These are phyloP conservation scores for Catamblyrhynchus diadema DNA, from an alignment of 2,797 vertebrate genomes.

Conservation along the genomic window DNA sequence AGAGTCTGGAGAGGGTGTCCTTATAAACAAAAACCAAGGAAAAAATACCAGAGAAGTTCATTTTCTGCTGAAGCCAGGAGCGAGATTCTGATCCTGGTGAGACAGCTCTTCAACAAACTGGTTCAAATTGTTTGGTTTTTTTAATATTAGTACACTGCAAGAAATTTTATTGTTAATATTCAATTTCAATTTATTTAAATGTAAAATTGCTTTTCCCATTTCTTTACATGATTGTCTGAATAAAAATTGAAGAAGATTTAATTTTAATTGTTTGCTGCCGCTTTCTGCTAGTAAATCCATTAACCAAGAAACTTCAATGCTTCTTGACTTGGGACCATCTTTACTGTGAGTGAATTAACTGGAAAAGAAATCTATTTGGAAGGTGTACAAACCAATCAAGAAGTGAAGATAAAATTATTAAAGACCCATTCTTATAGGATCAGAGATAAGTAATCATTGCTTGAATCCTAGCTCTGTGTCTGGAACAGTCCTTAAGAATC, in stretches of 20 bases:
- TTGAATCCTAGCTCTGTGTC: not conserved
- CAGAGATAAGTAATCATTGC: not conserved
- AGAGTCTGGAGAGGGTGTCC: not conserved
- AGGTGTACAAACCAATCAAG: not conserved
- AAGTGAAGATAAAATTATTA: not conserved
- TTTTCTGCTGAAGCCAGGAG: not conserved
- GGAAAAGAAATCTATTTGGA: not conserved
- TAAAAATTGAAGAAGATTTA: not conserved
- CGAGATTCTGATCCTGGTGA: not conserved
- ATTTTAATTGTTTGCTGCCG: not conserved
- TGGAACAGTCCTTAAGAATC: not conserved
- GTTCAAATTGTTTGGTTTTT: accelerated
- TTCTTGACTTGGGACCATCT: not conserved
- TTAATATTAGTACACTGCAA: not conserved
- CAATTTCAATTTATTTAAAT: not conserved
- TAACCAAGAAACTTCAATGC: not conserved
- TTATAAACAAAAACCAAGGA: not conserved
- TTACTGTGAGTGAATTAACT: not conserved
- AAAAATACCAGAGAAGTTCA: not conserved
- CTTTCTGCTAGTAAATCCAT: not conserved
- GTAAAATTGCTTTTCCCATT: not conserved
- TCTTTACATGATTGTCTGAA: not conserved
- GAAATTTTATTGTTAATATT: not conserved
- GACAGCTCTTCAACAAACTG: not conserved
- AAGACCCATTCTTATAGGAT: not conserved